These are phyloP conservation scores for Melozone crissalis DNA, from an alignment of 2,113 vertebrate species.

Conservation along the genomic window DNA sequence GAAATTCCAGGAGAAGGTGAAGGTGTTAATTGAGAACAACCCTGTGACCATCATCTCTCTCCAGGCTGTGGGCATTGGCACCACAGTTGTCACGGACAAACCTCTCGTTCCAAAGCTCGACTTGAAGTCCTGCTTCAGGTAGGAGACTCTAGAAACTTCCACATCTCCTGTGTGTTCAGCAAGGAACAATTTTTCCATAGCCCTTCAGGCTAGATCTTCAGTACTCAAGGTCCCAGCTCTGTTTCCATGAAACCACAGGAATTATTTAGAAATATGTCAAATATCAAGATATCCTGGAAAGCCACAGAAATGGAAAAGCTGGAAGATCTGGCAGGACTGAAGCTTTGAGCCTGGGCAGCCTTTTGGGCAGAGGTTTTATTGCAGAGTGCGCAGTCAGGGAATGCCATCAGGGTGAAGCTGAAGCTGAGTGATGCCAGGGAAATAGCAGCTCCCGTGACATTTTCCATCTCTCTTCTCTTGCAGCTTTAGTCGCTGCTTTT, in stretches of 20 bases:
- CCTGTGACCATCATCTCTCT: slow-evolving; percentile 62
- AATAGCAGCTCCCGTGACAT: neutral
- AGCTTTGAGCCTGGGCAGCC: neutral
- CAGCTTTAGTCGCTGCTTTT: slow-evolving; percentile 76
- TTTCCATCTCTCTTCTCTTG: neutral
- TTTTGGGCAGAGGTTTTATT: neutral
- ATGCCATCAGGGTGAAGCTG: neutral
- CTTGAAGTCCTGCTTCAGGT: slow-evolving; percentile 85
- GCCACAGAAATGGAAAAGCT: neutral
- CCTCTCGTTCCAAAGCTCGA: neutral
- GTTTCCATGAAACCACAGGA: neutral
- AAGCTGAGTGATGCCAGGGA: neutral
- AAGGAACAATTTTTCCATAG: neutral
- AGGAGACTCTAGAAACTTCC: neutral
- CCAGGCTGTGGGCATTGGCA: slow-evolving; percentile 81
- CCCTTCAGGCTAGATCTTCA: neutral
- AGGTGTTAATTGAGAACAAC: slow-evolving; percentile 76
- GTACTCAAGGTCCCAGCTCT: neutral
- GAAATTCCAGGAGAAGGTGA: slow-evolving; percentile 76
- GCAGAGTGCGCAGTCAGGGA: neutral
- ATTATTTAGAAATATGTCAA: neutral
- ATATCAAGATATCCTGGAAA: neutral
- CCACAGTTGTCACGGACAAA: slow-evolving; percentile 75
- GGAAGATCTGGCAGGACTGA: neutral
- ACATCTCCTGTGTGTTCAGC: fast-evolving